These are phyloP conservation scores for Danaus chrysippus DNA, from an alignment of 2,888 invertebrate species.

Conservation along the genomic window DNA sequence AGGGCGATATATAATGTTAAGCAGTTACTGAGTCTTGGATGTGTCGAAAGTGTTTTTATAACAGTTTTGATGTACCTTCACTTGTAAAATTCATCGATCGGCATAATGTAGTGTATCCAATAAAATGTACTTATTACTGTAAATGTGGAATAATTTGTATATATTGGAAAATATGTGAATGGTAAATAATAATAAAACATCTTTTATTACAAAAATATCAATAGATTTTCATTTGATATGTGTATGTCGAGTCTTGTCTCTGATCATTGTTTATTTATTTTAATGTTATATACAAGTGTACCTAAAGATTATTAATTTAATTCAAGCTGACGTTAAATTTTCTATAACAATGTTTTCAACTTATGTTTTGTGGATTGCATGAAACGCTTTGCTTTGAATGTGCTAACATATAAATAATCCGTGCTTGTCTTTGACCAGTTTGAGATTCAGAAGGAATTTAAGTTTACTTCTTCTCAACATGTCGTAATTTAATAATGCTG, in stretches of 20 bases:
- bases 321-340: conserved; percentile 34
- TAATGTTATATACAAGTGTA: conserved; percentile 15
- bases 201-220: conserved; percentile 71
- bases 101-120: conserved; percentile 52
- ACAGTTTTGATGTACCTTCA: conserved; percentile 54
- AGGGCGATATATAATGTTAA: conserved; percentile 14
- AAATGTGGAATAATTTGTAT: conserved; percentile 77
- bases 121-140: conserved; percentile 68
- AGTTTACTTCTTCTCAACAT: conserved; percentile 39
- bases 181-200: conserved; percentile 67
- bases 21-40: conserved; percentile 36
- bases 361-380: conserved; percentile 40
- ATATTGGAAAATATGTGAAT: conserved; percentile 76
- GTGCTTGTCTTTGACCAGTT: conserved; percentile 23
- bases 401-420: conserved; percentile 28
- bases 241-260: conserved; percentile 66
- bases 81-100: conserved; percentile 54
- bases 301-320: conserved; percentile 19
- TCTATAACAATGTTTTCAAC: conserved; percentile 16
- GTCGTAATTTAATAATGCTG: conserved; percentile 64
- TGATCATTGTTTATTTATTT: conserved; percentile 45
- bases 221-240: conserved; percentile 62
- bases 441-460: conserved; percentile 15
- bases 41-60: conserved; percentile 57
- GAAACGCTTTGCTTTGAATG: conserved; percentile 37